Evolutionary conservation across 2,888 invertebrate species (phyloP).

Genomic region (Nineta flava): DNA sequence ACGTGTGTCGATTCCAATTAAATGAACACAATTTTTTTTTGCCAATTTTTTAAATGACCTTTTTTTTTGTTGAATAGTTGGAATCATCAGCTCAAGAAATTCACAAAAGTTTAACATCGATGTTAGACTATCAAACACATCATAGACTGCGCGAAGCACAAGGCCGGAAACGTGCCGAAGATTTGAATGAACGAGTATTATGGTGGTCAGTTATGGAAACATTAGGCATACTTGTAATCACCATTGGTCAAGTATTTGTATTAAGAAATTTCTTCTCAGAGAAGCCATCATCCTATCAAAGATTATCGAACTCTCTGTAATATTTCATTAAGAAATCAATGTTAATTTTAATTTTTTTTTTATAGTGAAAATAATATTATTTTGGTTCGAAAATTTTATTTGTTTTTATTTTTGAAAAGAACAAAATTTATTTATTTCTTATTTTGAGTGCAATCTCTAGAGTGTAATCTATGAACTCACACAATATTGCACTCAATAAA

Average conservation of each 20-base stretch:
- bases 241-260: slow-evolving; percentile 81
- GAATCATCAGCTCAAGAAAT: slow-evolving; percentile 82
- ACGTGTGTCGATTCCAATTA: no score
- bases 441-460: no score
- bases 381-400: no score
- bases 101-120: slow-evolving; percentile 73
- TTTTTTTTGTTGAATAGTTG: slow-evolving; percentile 41
- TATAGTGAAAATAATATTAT: no score
- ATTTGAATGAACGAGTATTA: slow-evolving; percentile 85
- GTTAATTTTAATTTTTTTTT: neutral
- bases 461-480: no score
- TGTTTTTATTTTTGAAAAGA: no score
- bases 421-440: no score
- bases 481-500: no score
- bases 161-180: slow-evolving; percentile 89
- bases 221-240: slow-evolving; percentile 63
- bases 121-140: slow-evolving; percentile 94
- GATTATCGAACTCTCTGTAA: slow-evolving; percentile 14
- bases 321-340: slow-evolving; percentile 6
- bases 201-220: slow-evolving; percentile 90
- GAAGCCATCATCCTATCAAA: slow-evolving; percentile 21
- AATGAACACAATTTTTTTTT: no score
- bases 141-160: slow-evolving; percentile 90
- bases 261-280: slow-evolving; percentile 84
- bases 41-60: no score